A percentile compares a stretch with the other conserved stretches of the same genome.
Evolutionary conservation across 1,140 invertebrate species (phyloP).

Genomic region (Rhagoletis pomonella): DNA sequence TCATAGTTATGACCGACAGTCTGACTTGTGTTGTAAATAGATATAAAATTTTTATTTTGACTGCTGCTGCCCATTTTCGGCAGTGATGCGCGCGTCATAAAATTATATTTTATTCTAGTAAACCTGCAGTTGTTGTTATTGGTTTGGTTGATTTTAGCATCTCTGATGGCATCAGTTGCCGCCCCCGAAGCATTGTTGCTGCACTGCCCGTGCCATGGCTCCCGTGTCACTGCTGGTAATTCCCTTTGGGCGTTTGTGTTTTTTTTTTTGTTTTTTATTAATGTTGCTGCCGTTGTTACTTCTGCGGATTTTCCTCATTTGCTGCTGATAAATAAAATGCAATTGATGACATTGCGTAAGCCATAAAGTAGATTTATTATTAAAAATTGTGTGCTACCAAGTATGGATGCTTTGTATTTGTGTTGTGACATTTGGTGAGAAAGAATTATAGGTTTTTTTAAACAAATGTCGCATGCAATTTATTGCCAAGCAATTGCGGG

Average conservation of each 20-base stretch:
- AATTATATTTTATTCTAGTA: constrained; percentile 59
- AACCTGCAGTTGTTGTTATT: background rate
- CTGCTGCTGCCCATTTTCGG: constrained; percentile 38
- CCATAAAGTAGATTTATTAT: constrained; percentile 73
- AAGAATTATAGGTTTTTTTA: constrained; percentile 38
- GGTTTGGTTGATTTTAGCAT: background rate
- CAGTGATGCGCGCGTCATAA: constrained; percentile 57
- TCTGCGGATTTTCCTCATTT: background rate
- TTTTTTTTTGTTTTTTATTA: background rate
- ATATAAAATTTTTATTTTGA: background rate
- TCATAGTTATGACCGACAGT: background rate
- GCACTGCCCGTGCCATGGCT: background rate
- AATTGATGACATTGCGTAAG: constrained; percentile 63
- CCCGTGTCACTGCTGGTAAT: background rate
- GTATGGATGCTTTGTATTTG: constrained; percentile 18
- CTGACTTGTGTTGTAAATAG: background rate
- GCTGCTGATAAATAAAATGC: constrained; percentile 34
- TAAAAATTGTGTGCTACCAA: constrained; percentile 68
- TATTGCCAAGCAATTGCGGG: too few relatives aligned
- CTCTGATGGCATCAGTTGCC: background rate
- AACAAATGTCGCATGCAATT: constrained; percentile 71
- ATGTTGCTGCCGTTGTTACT: background rate
- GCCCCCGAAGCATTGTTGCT: background rate
- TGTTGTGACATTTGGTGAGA: constrained; percentile 60
- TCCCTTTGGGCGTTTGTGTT: background rate